A percentile compares a stretch with the other conserved stretches of the same genome.
Conservation (phyloP, 2,797 vertebrate genomes). For the Peromyscus attwateri region DNA sequence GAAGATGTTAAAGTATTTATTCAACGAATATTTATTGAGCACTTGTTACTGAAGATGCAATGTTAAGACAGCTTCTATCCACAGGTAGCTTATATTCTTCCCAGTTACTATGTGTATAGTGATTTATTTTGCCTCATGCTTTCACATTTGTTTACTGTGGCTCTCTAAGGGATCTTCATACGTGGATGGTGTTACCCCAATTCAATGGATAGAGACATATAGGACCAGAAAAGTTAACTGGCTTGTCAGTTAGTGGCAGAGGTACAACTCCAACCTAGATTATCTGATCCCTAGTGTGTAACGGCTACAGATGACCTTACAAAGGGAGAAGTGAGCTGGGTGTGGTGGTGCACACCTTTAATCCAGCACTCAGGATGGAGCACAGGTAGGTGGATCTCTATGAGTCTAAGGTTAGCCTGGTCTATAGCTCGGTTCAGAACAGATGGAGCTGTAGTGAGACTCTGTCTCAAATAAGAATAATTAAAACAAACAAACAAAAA, state of each 20-base stretch:
- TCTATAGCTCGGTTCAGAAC: background rate
- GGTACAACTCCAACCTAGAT: background rate
- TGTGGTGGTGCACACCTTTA: background rate
- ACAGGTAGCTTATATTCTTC: background rate
- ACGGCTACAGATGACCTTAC: background rate
- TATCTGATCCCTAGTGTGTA: background rate
- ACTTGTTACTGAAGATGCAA: constrained; percentile 15
- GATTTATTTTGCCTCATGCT: constrained; percentile 8
- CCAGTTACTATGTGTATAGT: background rate
- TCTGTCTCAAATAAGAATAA: background rate
- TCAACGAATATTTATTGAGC: constrained; percentile 20
- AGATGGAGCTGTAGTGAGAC: background rate
- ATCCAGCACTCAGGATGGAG: background rate
- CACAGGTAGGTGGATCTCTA: background rate
- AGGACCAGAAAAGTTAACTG: background rate
- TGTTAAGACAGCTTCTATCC: background rate
- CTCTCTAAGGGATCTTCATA: constrained; percentile 20
- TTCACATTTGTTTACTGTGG: constrained; percentile 22
- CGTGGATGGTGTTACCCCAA: background rate
- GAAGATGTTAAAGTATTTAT: constrained; percentile 57
- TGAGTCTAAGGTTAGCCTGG: background rate
- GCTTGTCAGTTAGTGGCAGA: constrained; percentile 23
- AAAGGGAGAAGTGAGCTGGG: background rate
- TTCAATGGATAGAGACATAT: background rate
- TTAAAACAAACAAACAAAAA: background rate